Percentiles rank a stretch among this genome's conserved stretches.
Evolutionary conservation across 2,888 invertebrate genomes (phyloP).

Genomic region (Argyresthia albistria): DNA sequence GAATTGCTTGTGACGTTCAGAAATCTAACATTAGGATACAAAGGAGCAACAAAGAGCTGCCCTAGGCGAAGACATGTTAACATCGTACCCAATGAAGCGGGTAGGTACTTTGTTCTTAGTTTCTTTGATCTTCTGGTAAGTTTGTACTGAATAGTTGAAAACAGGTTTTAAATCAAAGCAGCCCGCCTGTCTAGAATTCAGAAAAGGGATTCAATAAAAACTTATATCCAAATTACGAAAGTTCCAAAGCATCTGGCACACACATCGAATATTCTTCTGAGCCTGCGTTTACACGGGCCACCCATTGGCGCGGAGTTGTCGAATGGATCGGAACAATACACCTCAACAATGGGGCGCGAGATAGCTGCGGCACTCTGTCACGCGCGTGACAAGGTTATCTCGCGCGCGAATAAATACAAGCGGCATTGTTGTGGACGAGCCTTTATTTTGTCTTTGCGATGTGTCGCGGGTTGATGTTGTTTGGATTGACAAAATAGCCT

Average conservation of each 20-base stretch:
- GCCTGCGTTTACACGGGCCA: background rate
- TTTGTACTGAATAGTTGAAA: conserved; percentile 17
- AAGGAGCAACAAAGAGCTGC: conserved; percentile 57
- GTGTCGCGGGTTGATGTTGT: too few relatives aligned
- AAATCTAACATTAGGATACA: conserved; percentile 28
- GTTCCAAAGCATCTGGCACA: background rate
- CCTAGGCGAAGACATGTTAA: conserved; percentile 44
- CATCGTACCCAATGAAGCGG: conserved; percentile 67
- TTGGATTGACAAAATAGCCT: too few relatives aligned
- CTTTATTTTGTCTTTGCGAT: background rate
- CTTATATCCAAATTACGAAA: background rate
- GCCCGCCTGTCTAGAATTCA: background rate
- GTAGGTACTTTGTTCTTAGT: conserved; percentile 59
- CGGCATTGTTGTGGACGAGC: conserved; percentile 11
- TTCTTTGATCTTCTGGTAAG: conserved; percentile 58
- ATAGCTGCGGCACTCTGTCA: conserved; percentile 65
- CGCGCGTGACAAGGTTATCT: conserved; percentile 67
- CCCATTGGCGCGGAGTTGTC: background rate
- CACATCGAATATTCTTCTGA: background rate
- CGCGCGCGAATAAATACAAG: conserved; percentile 14
- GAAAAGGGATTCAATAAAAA: background rate
- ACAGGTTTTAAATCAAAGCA: background rate
- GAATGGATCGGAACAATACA: background rate
- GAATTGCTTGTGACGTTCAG: conserved; percentile 17
- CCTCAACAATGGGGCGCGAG: conserved; percentile 40